Percentiles rank a stretch among this genome's conserved stretches.
phyloP scores from a whole-genome alignment of 2,113 vertebrate genomes.

The Notiomystis cincta region DNA sequence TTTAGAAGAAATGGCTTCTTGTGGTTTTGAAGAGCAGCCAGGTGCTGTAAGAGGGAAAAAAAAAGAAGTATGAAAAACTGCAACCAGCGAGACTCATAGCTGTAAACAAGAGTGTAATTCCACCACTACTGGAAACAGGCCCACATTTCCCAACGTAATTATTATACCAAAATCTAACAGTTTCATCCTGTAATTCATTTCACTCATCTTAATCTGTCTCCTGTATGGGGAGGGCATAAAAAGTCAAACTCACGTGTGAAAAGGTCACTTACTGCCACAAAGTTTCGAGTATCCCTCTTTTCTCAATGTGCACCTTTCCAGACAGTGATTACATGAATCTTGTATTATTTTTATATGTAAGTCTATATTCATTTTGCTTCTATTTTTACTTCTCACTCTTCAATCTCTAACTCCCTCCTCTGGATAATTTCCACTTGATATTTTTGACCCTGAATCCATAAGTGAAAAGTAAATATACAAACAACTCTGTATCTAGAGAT shows the following conservation, averaged over 20 bases:
- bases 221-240: background rate
- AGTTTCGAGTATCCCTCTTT: background rate
- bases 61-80: background rate
- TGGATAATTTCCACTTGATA: background rate
- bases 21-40: conserved; percentile 50
- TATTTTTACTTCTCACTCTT: background rate
- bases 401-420: background rate
- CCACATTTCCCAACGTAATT: background rate
- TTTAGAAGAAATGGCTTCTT: conserved; percentile 40
- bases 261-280: background rate
- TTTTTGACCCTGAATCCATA: background rate
- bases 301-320: background rate
- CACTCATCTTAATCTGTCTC: background rate
- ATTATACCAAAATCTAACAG: background rate
- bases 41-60: background rate
- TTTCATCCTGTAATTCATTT: background rate
- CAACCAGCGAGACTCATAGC: background rate
- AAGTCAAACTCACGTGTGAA: background rate
- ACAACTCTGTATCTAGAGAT: background rate
- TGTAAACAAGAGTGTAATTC: background rate
- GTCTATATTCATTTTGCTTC: background rate
- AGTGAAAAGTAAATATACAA: background rate
- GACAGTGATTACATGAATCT: background rate
- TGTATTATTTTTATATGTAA: background rate
- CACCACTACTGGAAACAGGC: background rate